Conservation (phyloP, 2,113 vertebrate species). For the Neogale vison region DNA sequence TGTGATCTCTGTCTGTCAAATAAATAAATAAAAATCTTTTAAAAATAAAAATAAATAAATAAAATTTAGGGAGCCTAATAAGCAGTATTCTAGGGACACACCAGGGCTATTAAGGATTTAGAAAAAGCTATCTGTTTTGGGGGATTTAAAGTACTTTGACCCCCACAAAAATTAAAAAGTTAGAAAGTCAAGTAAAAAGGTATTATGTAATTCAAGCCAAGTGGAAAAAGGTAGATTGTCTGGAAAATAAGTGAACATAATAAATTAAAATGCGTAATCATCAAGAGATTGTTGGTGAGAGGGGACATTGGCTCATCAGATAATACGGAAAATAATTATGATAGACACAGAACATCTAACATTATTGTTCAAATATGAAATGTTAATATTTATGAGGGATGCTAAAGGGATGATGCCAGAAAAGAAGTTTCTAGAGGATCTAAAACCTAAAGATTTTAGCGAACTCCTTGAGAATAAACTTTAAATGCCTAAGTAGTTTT, state of each 20-base stretch:
- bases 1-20: no score
- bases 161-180: background rate
- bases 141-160: background rate
- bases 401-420: background rate
- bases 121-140: background rate
- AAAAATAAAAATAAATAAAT: background rate
- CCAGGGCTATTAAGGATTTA: background rate
- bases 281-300: background rate
- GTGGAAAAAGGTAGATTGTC: background rate
- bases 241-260: constrained; percentile 26
- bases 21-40: no score
- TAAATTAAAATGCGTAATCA: background rate
- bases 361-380: background rate
- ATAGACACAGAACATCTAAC: background rate
- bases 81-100: background rate
- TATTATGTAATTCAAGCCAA: constrained; percentile 23
- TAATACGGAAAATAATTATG: constrained; percentile 31
- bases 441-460: constrained; percentile 40
- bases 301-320: background rate
- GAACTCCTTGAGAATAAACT: constrained; percentile 34
- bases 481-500: constrained; percentile 23
- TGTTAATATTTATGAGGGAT: constrained; percentile 8
- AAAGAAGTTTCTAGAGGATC: background rate
- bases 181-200: constrained; percentile 44
- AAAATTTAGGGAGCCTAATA: constrained; percentile 30